A percentile compares a stretch with the other conserved stretches of the same genome.
These are phyloP conservation scores for Podocnemis expansa DNA, from an alignment of 2,113 vertebrate genomes.

Conservation along the genomic window DNA sequence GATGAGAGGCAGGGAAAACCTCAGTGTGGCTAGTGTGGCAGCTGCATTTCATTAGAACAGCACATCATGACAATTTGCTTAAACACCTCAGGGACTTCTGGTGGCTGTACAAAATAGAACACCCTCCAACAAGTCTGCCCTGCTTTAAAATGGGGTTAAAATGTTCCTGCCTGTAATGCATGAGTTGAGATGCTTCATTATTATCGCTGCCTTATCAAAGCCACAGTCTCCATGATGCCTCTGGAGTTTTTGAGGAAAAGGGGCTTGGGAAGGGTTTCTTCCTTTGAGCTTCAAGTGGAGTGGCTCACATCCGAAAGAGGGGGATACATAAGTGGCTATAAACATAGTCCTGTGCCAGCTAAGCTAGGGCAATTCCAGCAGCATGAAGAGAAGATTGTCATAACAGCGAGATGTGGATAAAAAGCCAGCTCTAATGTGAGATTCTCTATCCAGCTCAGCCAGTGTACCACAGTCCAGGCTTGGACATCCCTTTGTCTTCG, in stretches of 20 bases:
- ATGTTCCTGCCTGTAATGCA: background rate
- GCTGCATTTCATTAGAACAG: constrained; percentile 43
- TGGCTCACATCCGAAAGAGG: constrained; percentile 35
- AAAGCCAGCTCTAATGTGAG: background rate
- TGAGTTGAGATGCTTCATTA: background rate
- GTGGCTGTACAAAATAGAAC: constrained; percentile 20
- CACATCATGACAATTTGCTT: background rate
- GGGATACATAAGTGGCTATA: background rate
- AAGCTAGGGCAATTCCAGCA: background rate
- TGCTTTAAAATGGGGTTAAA: rapidly evolving
- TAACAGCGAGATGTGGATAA: background rate
- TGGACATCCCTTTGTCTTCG: background rate
- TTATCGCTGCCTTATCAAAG: constrained; percentile 34
- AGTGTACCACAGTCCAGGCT: background rate
- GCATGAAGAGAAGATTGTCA: background rate
- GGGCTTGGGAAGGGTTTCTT: background rate
- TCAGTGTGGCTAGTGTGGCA: constrained; percentile 35
- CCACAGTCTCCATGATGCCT: background rate
- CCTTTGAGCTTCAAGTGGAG: background rate
- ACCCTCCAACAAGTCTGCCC: background rate
- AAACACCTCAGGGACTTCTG: background rate
- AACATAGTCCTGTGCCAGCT: background rate
- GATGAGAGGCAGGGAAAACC: background rate
- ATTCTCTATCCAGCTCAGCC: background rate
- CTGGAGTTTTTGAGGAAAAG: background rate